phyloP scores from a whole-genome alignment of 2,888 invertebrate species.

The Rhamnusium bicolor region DNA sequence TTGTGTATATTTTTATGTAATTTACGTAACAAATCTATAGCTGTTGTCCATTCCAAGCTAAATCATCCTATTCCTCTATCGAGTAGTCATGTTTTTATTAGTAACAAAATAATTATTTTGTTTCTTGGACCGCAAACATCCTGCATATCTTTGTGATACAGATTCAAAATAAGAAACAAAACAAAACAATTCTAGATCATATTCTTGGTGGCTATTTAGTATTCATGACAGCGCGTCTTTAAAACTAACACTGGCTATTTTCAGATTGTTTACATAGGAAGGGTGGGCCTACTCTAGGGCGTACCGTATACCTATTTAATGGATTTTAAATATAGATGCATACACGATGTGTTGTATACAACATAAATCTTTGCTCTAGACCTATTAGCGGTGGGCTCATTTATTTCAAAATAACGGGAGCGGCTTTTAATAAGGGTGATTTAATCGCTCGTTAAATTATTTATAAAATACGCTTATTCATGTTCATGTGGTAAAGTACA shows the following conservation, averaged over 20 bases:
- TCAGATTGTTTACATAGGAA: slow-evolving; percentile 31
- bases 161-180: background rate
- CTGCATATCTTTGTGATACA: too few relatives aligned
- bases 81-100: too few relatives aligned
- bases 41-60: too few relatives aligned
- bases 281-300: slow-evolving; percentile 20
- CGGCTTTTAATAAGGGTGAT: background rate
- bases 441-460: background rate
- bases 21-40: too few relatives aligned
- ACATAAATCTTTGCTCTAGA: slow-evolving; percentile 4
- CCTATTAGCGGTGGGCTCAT: background rate
- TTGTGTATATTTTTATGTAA: too few relatives aligned
- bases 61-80: too few relatives aligned
- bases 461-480: too few relatives aligned
- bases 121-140: too few relatives aligned
- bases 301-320: slow-evolving; percentile 26
- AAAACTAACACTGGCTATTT: slow-evolving; percentile 10
- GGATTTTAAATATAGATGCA: slow-evolving; percentile 38
- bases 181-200: background rate
- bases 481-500: too few relatives aligned
- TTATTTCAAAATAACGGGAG: background rate
- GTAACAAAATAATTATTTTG: too few relatives aligned
- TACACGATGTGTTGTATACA: background rate
- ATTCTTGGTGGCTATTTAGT: slow-evolving; percentile 22
- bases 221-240: slow-evolving; percentile 27